Evolutionary conservation across 2,888 invertebrate species (phyloP).

Genomic region (Scaptomyza polygonia): DNA sequence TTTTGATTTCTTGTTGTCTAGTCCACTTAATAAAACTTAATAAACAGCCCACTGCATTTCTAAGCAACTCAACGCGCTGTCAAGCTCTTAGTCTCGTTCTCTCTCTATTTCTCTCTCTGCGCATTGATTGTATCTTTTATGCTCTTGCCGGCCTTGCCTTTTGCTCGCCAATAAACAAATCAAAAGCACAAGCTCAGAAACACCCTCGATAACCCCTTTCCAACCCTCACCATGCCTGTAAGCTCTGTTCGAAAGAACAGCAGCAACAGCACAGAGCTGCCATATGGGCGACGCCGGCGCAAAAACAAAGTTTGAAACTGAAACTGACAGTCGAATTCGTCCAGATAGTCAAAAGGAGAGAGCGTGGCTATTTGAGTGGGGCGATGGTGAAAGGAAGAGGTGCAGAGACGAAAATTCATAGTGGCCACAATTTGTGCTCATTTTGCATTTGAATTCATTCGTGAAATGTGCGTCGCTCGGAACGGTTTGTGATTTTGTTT

Average conservation of each 20-base stretch:
- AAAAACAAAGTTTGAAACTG: constrained; percentile 34
- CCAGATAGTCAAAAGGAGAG: constrained; percentile 6
- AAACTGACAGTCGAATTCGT: constrained; percentile 44
- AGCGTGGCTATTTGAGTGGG: neutral
- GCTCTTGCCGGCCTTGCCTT: constrained; percentile 54
- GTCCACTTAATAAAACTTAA: constrained; percentile 15
- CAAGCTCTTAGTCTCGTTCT: constrained; percentile 4
- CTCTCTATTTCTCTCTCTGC: constrained; percentile 20
- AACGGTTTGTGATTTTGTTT: constrained; percentile 50
- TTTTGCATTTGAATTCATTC: constrained; percentile 78
- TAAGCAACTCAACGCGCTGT: constrained; percentile 23
- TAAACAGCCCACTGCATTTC: constrained; percentile 8
- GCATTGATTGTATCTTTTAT: constrained; percentile 8
- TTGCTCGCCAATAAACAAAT: constrained; percentile 68
- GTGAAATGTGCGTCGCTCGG: constrained; percentile 76
- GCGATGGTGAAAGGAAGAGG: neutral
- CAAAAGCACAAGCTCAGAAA: constrained; percentile 32
- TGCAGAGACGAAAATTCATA: constrained; percentile 5
- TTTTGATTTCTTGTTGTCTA: neutral
- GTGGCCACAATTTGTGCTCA: constrained; percentile 60
- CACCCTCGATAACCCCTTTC: neutral
- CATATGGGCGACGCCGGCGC: constrained; percentile 44
- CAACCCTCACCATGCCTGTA: neutral
- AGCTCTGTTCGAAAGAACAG: constrained; percentile 4
- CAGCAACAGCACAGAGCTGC: constrained; percentile 23